These are phyloP conservation scores for Elysia chlorotica DNA, from an alignment of 1,140 invertebrate genomes.

Conservation along the genomic window DNA sequence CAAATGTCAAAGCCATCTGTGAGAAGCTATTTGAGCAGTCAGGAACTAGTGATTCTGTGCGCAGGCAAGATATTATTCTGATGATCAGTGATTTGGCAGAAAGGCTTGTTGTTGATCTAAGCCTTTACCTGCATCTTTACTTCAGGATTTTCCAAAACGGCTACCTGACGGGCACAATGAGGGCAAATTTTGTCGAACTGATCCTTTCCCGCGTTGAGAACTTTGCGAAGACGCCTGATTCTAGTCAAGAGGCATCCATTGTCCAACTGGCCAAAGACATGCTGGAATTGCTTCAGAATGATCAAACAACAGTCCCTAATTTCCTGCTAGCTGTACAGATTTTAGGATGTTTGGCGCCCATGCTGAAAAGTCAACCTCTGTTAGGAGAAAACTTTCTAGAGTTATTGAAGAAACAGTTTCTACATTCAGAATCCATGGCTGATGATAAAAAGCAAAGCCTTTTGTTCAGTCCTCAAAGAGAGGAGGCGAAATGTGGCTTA, in stretches of 20 bases:
- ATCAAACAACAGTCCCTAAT: not conserved
- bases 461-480: not conserved
- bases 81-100: conserved; percentile 19
- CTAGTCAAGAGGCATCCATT: not conserved
- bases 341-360: not conserved
- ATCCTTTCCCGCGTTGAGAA: conserved; percentile 4
- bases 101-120: conserved; percentile 1
- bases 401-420: not conserved
- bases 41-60: conserved; percentile 11
- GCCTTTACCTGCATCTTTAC: conserved; percentile 5
- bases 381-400: not conserved
- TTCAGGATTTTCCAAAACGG: conserved; percentile 10
- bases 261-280: not conserved
- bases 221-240: not conserved
- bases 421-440: not conserved
- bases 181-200: not conserved
- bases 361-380: conserved; percentile 4
- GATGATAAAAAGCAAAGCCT: not conserved
- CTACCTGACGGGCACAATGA: too few relatives aligned
- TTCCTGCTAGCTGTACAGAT: conserved; percentile 5
- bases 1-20: conserved; percentile 49
- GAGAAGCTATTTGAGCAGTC: conserved; percentile 43
- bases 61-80: not conserved
- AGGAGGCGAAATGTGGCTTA: not conserved
- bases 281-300: not conserved